Conservation (phyloP, 1,140 invertebrate species). For the Atta texana region DNA sequence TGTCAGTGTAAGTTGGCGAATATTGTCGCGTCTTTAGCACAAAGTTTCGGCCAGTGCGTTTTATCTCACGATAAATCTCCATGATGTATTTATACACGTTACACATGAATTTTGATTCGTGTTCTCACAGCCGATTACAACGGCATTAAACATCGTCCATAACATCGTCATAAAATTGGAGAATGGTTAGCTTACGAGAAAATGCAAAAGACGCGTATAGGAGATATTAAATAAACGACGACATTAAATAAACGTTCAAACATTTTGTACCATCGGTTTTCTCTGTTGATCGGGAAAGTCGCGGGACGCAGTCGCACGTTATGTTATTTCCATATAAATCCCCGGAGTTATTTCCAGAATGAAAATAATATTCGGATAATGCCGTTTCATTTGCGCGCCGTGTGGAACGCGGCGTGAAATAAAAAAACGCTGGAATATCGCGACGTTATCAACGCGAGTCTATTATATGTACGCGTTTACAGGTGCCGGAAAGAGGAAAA, state of each 20-base stretch:
- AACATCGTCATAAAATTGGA: constrained; percentile 5
- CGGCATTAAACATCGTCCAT: background rate
- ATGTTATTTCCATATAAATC: constrained; percentile 45
- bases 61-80: constrained; percentile 49
- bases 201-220: background rate
- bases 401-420: constrained; percentile 31
- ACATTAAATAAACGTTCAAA: constrained; percentile 26
- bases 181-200: background rate
- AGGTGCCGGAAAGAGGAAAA: constrained; percentile 46
- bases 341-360: constrained; percentile 44
- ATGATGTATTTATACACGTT: background rate
- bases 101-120: background rate
- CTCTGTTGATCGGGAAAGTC: background rate
- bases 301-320: background rate
- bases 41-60: background rate
- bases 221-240: background rate
- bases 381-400: constrained; percentile 52
- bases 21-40: background rate
- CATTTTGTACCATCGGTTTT: constrained; percentile 5
- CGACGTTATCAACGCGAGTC: constrained; percentile 47
- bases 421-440: constrained; percentile 47
- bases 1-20: background rate
- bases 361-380: constrained; percentile 56
- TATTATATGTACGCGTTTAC: constrained; percentile 37
- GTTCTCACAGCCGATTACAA: constrained; percentile 16